These are phyloP conservation scores for Steromphala cineraria DNA, from an alignment of 2,888 invertebrate species.

Conservation along the genomic window DNA sequence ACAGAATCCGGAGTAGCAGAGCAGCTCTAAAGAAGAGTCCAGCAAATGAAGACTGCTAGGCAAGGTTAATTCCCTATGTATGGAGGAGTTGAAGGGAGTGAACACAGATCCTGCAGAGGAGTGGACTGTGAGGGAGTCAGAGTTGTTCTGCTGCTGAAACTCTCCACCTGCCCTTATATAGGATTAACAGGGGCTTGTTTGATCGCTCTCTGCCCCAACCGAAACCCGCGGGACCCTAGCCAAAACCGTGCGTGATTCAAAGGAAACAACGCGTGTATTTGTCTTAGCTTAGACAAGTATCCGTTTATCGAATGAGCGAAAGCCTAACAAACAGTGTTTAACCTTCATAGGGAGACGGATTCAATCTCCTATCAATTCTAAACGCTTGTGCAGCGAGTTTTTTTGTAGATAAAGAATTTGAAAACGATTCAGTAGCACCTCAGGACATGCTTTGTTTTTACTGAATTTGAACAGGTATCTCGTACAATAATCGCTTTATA, in stretches of 20 bases:
- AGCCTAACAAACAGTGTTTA: conserved; percentile 14
- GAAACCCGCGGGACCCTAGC: conserved; percentile 5
- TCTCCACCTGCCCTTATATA: conserved; percentile 10
- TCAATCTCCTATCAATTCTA: conserved; percentile 5
- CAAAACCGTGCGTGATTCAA: conserved; percentile 13
- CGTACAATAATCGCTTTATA: too few relatives aligned
- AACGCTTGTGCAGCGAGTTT: background rate
- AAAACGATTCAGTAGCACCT: too few relatives aligned
- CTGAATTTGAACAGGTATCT: too few relatives aligned
- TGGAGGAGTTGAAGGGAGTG: too few relatives aligned
- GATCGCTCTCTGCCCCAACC: background rate
- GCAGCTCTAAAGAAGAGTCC: too few relatives aligned
- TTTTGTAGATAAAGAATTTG: background rate
- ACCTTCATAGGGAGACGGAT: background rate
- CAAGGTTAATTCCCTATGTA: too few relatives aligned
- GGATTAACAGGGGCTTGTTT: conserved; percentile 6
- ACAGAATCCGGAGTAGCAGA: too few relatives aligned
- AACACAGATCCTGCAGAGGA: background rate
- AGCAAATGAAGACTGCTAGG: too few relatives aligned
- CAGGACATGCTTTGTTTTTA: too few relatives aligned
- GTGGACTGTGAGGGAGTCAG: background rate
- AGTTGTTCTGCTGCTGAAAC: background rate
- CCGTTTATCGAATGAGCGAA: conserved; percentile 16
- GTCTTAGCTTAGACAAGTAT: conserved; percentile 14
- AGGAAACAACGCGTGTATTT: conserved; percentile 17